These are phyloP conservation scores for Gastrophysa polygoni DNA, from an alignment of 2,888 invertebrate species.

Conservation along the genomic window DNA sequence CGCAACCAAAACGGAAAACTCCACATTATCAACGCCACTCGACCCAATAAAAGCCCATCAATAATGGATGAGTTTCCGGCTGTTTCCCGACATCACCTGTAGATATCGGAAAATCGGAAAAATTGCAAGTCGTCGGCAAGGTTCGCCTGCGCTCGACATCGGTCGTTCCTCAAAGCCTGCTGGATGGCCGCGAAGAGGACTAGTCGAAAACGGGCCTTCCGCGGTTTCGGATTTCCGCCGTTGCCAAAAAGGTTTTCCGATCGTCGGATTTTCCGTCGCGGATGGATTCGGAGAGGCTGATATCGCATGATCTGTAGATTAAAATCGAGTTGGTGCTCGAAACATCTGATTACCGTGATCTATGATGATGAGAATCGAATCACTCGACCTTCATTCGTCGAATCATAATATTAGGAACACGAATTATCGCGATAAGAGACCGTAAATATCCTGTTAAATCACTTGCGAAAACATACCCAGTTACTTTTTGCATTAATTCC, in stretches of 20 bases:
- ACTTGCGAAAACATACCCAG: too few species aligned
- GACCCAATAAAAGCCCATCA: background rate
- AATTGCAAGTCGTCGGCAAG: constrained; percentile 34
- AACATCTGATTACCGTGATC: too few species aligned
- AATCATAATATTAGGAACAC: too few species aligned
- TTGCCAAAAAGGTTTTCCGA: constrained; percentile 10
- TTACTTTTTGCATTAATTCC: too few species aligned
- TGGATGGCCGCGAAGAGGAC: constrained; percentile 31
- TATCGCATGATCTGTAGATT: background rate
- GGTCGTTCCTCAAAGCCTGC: constrained; percentile 26
- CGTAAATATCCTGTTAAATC: too few species aligned
- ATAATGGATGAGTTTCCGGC: background rate
- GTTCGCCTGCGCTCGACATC: constrained; percentile 16
- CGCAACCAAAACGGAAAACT: background rate
- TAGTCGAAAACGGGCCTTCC: constrained; percentile 42
- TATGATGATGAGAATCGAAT: too few species aligned
- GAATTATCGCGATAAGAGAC: too few species aligned
- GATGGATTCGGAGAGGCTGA: background rate
- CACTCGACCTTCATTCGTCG: too few species aligned
- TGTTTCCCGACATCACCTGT: constrained; percentile 41
- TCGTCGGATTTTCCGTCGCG: background rate
- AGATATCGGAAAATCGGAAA: constrained; percentile 40
- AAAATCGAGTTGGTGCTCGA: too few species aligned
- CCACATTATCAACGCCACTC: background rate
- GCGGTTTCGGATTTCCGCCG: constrained; percentile 12